Evolutionary conservation across 2,888 invertebrate genomes (phyloP).

Genomic region (Lymantria dispar): DNA sequence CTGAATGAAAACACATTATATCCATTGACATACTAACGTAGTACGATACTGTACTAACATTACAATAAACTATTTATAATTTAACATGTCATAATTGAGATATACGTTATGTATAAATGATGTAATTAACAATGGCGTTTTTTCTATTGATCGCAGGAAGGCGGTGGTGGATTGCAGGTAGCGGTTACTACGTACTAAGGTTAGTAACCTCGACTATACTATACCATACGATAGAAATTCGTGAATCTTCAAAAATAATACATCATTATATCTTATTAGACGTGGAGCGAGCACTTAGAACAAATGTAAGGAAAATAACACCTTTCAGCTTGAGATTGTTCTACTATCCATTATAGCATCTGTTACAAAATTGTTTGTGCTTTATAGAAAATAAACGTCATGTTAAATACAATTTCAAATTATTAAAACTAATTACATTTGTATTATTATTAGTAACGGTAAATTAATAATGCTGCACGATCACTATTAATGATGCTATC

Average conservation of each 20-base stretch:
- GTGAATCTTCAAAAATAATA: constrained; percentile 78
- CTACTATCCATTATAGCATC: constrained; percentile 62
- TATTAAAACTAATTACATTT: constrained; percentile 25
- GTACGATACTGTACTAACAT: too few species aligned
- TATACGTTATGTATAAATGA: constrained; percentile 55
- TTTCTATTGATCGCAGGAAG: constrained; percentile 67
- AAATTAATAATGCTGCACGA: constrained; percentile 35
- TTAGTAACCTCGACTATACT: constrained; percentile 68
- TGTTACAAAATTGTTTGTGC: constrained; percentile 59
- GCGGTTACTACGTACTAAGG: constrained; percentile 64
- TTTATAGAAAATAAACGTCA: constrained; percentile 34
- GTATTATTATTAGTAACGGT: constrained; percentile 27
- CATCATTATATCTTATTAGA: constrained; percentile 77
- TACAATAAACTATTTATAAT: constrained; percentile 56
- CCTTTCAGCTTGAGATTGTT: constrained; percentile 57
- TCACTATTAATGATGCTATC: constrained; percentile 38
- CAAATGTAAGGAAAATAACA: constrained; percentile 73
- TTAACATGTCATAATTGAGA: constrained; percentile 59
- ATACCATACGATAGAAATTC: constrained; percentile 71
- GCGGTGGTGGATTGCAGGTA: constrained; percentile 58
- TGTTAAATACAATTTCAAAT: constrained; percentile 19
- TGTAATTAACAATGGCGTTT: constrained; percentile 63
- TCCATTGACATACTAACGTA: constrained; percentile 36
- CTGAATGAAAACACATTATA: too few species aligned
- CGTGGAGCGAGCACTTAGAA: constrained; percentile 74